Conservation (phyloP, 1,140 invertebrate genomes). For the Drosophila oshimai region DNA sequence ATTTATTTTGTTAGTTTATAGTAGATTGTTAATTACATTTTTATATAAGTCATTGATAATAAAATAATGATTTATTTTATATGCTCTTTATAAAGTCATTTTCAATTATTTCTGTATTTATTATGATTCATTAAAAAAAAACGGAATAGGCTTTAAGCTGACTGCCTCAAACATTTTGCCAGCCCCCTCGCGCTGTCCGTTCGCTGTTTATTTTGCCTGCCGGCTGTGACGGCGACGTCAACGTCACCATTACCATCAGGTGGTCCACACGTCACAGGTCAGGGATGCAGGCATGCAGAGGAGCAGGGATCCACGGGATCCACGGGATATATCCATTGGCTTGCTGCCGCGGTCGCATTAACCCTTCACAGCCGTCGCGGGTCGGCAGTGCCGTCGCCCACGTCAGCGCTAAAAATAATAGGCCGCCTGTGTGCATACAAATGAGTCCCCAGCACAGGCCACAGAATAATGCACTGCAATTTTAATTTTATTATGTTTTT, state of each 20-base stretch:
- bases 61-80: too few relatives aligned
- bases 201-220: slow-evolving; percentile 1
- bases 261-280: slow-evolving; percentile 6
- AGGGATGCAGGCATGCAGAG: neutral
- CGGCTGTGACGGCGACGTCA: neutral
- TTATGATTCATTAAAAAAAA: too few relatives aligned
- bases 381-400: slow-evolving; percentile 40
- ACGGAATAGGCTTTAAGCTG: too few relatives aligned
- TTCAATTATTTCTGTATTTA: too few relatives aligned
- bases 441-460: slow-evolving; percentile 59
- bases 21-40: too few relatives aligned
- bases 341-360: slow-evolving; percentile 38
- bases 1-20: too few relatives aligned
- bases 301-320: neutral
- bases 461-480: neutral
- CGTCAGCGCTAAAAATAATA: slow-evolving; percentile 74
- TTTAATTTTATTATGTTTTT: too few relatives aligned
- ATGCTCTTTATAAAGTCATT: too few relatives aligned
- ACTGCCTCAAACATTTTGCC: neutral
- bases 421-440: slow-evolving; percentile 77
- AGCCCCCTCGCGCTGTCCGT: neutral
- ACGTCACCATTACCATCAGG: neutral
- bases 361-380: slow-evolving; percentile 33
- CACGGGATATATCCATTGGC: slow-evolving; percentile 36
- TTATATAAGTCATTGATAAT: too few relatives aligned